These are phyloP conservation scores for Musca vetustissima DNA, from an alignment of 1,140 invertebrate genomes.

Conservation along the genomic window DNA sequence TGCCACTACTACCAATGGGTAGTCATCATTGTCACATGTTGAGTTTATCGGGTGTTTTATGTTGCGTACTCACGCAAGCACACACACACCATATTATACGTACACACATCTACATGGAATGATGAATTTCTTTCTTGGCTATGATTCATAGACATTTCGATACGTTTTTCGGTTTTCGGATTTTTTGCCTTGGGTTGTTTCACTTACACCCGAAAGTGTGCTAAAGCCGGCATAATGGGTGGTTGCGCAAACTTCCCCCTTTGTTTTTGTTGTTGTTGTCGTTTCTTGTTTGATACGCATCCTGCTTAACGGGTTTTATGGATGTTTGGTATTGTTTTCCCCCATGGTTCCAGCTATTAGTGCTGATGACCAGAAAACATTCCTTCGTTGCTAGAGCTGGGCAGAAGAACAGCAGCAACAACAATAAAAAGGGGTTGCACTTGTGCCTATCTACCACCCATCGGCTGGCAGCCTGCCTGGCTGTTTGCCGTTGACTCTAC, in stretches of 20 bases:
- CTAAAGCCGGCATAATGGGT: neutral
- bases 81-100: neutral
- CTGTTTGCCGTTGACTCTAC: neutral
- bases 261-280: no score
- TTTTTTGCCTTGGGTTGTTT: no score
- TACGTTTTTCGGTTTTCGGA: neutral
- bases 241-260: neutral
- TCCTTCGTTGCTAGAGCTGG: no score
- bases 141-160: slow-evolving; percentile 23
- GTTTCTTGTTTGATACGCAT: neutral
- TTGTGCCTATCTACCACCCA: neutral
- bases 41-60: slow-evolving; percentile 20
- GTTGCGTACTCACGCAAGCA: neutral
- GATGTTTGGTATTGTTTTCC: slow-evolving; percentile 4
- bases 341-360: slow-evolving; percentile 14
- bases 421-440: slow-evolving; percentile 12
- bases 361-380: slow-evolving; percentile 21
- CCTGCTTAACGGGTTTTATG: slow-evolving; percentile 1
- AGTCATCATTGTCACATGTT: slow-evolving; percentile 5
- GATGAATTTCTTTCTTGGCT: slow-evolving; percentile 22
- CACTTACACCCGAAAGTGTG: no score
- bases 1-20: no score
- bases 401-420: no score
- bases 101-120: neutral
- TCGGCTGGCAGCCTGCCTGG: neutral